These are phyloP conservation scores for Hyla sarda DNA, from an alignment of 2,113 vertebrate species.

Conservation along the genomic window DNA sequence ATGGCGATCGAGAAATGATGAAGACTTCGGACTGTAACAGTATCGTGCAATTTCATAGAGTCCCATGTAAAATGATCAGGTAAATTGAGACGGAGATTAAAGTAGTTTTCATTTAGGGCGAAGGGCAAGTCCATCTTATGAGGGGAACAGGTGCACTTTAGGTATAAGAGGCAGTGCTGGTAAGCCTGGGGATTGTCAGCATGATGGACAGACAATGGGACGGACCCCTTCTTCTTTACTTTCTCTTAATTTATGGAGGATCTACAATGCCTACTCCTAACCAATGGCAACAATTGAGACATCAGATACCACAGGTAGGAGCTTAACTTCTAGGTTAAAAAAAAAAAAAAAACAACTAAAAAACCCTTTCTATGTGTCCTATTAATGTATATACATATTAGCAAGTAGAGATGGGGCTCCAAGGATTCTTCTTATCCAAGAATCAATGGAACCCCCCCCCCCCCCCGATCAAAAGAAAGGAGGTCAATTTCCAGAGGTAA, in stretches of 20 bases:
- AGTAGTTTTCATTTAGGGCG: neutral
- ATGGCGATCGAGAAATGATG: neutral
- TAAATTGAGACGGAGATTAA: conserved; percentile 4
- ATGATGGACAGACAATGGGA: neutral
- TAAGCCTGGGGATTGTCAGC: neutral
- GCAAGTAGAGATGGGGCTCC: too few relatives aligned
- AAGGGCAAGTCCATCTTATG: neutral
- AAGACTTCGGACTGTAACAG: neutral
- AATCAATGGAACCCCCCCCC: too few relatives aligned
- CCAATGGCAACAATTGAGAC: neutral
- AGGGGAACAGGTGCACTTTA: neutral
- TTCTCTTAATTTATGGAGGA: neutral
- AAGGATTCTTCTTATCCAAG: too few relatives aligned
- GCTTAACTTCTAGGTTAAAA: neutral
- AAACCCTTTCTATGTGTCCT: too few relatives aligned
- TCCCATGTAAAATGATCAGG: neutral
- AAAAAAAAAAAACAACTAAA: too few relatives aligned
- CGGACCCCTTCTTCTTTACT: neutral
- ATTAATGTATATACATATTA: too few relatives aligned
- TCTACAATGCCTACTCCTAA: neutral
- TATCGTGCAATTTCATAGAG: neutral
- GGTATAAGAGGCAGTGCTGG: neutral
- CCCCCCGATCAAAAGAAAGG: too few relatives aligned
- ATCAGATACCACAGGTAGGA: neutral
- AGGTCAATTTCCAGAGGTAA: too few relatives aligned